Conservation (phyloP, 35 echinoderm and acorn worm genomes). For the Chiridota heheva region DNA sequence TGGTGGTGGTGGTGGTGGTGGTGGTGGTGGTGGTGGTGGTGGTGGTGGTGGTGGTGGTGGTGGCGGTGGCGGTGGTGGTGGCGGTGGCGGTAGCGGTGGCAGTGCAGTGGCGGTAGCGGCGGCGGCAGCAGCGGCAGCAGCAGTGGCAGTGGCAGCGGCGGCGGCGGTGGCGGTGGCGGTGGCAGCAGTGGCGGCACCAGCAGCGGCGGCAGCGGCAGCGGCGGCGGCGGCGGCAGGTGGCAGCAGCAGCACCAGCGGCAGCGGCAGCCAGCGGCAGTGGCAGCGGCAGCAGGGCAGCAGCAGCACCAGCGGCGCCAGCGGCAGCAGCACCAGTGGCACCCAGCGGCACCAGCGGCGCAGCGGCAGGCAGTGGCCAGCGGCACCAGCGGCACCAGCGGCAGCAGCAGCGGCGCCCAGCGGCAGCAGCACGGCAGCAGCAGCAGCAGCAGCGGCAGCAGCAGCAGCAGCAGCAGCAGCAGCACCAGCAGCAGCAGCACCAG, state of each 20-base stretch:
- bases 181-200: not conserved
- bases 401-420: not conserved
- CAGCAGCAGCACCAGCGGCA: too few relatives aligned
- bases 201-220: constrained; percentile 7
- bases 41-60: not conserved
- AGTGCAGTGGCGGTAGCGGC: too few relatives aligned
- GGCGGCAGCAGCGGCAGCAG: constrained; percentile 17
- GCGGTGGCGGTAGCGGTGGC: too few relatives aligned
- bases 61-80: not conserved
- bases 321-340: not conserved
- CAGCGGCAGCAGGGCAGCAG: too few relatives aligned
- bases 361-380: constrained; percentile 11
- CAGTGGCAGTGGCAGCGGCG: not conserved
- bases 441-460: not conserved
- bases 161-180: not conserved
- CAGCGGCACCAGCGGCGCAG: not conserved
- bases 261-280: too few relatives aligned
- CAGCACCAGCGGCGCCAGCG: too few relatives aligned
- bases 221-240: too few relatives aligned
- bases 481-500: constrained; percentile 5
- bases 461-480: not conserved
- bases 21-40: not conserved
- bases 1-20: too few relatives aligned
- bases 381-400: not conserved
- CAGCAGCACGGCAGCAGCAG: not conserved